These are phyloP conservation scores for Neomonachus schauinslandi DNA, from an alignment of 2,113 vertebrate genomes.

Conservation along the genomic window DNA sequence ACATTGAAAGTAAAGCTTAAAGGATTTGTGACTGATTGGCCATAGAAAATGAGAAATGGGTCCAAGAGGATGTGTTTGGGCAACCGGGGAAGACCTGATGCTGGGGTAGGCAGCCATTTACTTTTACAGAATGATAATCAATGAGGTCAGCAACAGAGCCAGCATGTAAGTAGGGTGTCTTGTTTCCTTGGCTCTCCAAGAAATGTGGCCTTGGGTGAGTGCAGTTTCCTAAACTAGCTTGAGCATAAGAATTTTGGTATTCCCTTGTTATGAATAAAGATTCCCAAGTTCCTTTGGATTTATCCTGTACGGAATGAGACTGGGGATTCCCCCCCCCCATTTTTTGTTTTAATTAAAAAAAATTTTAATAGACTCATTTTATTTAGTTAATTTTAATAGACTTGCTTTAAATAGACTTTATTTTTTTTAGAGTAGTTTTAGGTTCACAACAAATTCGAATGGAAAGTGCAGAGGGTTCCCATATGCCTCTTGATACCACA, in stretches of 20 bases:
- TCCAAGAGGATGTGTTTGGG: not conserved
- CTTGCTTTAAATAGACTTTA: not conserved
- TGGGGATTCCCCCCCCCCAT: too few relatives aligned
- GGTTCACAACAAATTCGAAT: not conserved
- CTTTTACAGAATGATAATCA: not conserved
- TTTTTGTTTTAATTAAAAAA: not conserved
- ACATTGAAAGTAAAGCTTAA: constrained; percentile 9
- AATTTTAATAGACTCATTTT: not conserved
- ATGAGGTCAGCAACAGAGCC: not conserved
- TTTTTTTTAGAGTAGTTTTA: not conserved
- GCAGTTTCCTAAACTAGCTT: not conserved
- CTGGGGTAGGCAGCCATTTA: not conserved
- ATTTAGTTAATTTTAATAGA: not conserved
- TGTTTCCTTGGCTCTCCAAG: not conserved
- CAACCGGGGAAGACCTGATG: not conserved
- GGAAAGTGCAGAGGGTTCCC: not conserved
- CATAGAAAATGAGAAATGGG: not conserved
- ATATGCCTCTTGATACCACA: not conserved
- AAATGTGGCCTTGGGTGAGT: constrained; percentile 4
- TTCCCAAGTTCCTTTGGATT: not conserved
- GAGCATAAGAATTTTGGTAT: not conserved
- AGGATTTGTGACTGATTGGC: not conserved
- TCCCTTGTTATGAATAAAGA: not conserved
- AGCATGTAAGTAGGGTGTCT: not conserved
- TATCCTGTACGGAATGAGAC: not conserved